Conservation (phyloP, 1,140 invertebrate species). For the Zaprionus inermis region DNA sequence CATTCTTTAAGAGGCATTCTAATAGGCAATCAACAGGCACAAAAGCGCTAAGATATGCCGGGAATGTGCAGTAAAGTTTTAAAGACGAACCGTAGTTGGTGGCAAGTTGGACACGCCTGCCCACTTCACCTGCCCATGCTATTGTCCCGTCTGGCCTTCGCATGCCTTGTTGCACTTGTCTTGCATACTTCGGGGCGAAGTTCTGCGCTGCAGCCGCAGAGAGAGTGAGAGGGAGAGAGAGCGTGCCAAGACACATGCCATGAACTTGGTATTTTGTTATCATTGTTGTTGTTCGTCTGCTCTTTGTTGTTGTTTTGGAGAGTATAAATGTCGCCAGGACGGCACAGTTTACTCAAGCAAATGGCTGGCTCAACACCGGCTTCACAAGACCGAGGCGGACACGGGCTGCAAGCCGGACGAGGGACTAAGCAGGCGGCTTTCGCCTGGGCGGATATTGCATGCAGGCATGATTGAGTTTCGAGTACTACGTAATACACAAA, state of each 20-base stretch:
- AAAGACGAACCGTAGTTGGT: constrained; percentile 45
- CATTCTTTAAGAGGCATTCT: constrained; percentile 22
- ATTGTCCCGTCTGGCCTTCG: constrained; percentile 33
- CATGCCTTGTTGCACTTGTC: constrained; percentile 68
- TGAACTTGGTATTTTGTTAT: constrained; percentile 64
- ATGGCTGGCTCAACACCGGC: constrained; percentile 54
- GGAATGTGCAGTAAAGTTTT: constrained; percentile 72
- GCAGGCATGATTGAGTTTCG: constrained; percentile 80
- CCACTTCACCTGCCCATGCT: not conserved
- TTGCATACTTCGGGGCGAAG: constrained; percentile 48
- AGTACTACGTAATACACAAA: constrained; percentile 41
- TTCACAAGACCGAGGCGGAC: constrained; percentile 5
- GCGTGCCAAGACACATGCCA: no score
- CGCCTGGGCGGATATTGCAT: constrained; percentile 71
- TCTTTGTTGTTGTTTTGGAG: constrained; percentile 54
- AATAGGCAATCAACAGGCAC: constrained; percentile 77
- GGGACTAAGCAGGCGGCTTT: constrained; percentile 54
- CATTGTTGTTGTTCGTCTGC: constrained; percentile 49
- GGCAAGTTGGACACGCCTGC: constrained; percentile 23
- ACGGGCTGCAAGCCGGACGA: not conserved
- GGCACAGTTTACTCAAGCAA: constrained; percentile 56
- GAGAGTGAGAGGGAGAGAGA: not conserved
- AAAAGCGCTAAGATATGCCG: constrained; percentile 53
- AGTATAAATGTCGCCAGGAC: constrained; percentile 66
- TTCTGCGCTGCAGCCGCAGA: constrained; percentile 54